These are phyloP conservation scores for Mesorhabditis sp. DNA, from an alignment of 2,888 invertebrate genomes.

Conservation along the genomic window DNA sequence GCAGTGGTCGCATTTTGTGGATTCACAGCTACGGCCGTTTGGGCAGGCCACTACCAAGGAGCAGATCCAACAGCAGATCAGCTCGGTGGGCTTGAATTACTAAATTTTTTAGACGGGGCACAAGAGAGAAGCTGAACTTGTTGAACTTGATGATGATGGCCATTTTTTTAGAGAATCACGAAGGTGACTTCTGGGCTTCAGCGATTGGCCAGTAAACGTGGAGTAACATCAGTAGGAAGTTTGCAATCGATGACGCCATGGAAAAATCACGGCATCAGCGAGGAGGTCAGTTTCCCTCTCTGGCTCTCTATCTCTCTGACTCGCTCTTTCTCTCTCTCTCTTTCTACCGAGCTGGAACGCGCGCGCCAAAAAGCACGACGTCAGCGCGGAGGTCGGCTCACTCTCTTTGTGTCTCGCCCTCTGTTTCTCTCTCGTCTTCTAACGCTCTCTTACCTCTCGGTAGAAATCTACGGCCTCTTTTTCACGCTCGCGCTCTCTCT, in stretches of 20 bases:
- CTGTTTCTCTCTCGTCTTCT: too few relatives aligned
- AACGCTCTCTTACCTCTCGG: too few relatives aligned
- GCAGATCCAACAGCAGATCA: constrained; percentile 34
- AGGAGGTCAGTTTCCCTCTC: constrained; percentile 15
- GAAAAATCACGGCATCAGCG: constrained; percentile 21
- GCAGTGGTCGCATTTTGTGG: constrained; percentile 37
- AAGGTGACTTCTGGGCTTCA: constrained; percentile 88
- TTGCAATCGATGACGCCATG: constrained; percentile 22
- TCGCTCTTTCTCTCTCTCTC: too few relatives aligned
- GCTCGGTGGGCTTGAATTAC: constrained; percentile 18
- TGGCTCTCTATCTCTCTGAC: too few relatives aligned
- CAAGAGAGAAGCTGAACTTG: background rate
- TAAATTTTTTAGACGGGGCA: constrained; percentile 9
- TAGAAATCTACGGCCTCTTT: too few relatives aligned
- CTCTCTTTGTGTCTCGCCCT: too few relatives aligned
- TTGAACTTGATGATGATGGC: background rate
- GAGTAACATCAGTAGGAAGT: constrained; percentile 26
- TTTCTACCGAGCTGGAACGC: too few relatives aligned
- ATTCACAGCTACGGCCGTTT: constrained; percentile 22
- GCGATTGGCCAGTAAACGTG: constrained; percentile 81
- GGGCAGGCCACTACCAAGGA: constrained; percentile 17
- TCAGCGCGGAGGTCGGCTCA: too few relatives aligned
- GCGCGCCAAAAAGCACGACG: too few relatives aligned
- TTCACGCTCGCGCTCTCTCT: too few relatives aligned
- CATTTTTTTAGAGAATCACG: constrained; percentile 73